Evolutionary conservation across 2,888 invertebrate genomes (phyloP).

Genomic region (Drosophila kuntzei): DNA sequence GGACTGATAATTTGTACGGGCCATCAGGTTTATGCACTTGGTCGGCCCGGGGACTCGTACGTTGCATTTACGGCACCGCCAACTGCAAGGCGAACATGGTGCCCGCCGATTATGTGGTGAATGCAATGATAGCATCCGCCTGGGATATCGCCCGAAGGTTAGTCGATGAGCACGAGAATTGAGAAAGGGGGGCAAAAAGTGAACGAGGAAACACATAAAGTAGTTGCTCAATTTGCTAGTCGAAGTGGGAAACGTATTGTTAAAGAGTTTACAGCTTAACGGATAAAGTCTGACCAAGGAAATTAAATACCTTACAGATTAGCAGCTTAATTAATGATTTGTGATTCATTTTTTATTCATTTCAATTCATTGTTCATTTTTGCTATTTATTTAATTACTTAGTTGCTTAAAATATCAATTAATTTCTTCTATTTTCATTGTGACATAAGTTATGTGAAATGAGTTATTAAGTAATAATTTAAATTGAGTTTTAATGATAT

Average conservation of each 20-base stretch:
- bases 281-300: not conserved
- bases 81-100: constrained; percentile 84
- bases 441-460: too few relatives aligned
- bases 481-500: too few relatives aligned
- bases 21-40: constrained; percentile 85
- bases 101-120: constrained; percentile 86
- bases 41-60: constrained; percentile 85
- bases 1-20: constrained; percentile 86
- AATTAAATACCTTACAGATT: not conserved
- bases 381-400: not conserved
- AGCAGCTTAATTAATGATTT: constrained; percentile 9
- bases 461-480: too few relatives aligned
- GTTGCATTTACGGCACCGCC: constrained; percentile 84
- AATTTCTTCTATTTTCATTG: too few relatives aligned
- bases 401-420: not conserved
- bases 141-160: constrained; percentile 85
- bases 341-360: not conserved
- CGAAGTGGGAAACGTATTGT: constrained; percentile 1
- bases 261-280: constrained; percentile 9
- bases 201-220: not conserved
- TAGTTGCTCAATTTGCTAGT: constrained; percentile 11
- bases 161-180: constrained; percentile 28
- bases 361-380: constrained; percentile 1
- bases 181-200: not conserved
- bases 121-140: constrained; percentile 85